Base-by-base conservation (phyloP, 1,140 invertebrate species). In the Ditylenchus dipsaci region DNA sequence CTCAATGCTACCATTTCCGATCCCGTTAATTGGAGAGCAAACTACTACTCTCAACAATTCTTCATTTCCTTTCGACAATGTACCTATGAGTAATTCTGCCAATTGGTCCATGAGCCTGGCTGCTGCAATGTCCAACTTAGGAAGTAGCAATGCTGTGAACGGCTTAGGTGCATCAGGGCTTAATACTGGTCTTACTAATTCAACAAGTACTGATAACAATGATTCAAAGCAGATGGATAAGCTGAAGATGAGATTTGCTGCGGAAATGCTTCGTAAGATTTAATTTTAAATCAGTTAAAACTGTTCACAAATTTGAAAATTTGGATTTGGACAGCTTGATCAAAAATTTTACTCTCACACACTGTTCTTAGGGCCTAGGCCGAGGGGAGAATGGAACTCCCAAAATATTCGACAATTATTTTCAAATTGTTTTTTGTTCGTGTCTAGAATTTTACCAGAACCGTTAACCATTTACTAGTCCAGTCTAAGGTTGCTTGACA, bases 251-350 rank as follows among this genome's bases (percentile, higher is more conserved):
- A 19, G 59, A 33, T 30, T 43, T 21, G 59, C 59, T 26, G 59
- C 59, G 13, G 59, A 61, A 61, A 61, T 61, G 59, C 59, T 61
- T 3, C 13, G 59, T 61, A 5, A 30, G 59, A 7, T 61, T 56
- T 13, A 23, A 56, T 5, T 5, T 56, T 56, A 29, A 23, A 5
- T 56, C 21, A 3, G 13, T 13, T 29, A 23, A 56, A 56, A 23
- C 29, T 5, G 53, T 29, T 5, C 29, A 23, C 29, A 56, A 56
- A 56, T 3, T 23, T 56, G 3, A 56, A 3, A 56, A 23, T 56
- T 5, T 29, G 53, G 3, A 5, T 23, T 23, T 13, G 21, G 13
- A 56, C 3, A 3, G 33, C 3, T 56, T 5, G 13, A 56, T 5
- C 53, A 56, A 13, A 9, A 56, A 3, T 23, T 23, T 23, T 56